phyloP scores from a whole-genome alignment of 2,113 vertebrate genomes.

The Telmatochromis brachygnathus region DNA sequence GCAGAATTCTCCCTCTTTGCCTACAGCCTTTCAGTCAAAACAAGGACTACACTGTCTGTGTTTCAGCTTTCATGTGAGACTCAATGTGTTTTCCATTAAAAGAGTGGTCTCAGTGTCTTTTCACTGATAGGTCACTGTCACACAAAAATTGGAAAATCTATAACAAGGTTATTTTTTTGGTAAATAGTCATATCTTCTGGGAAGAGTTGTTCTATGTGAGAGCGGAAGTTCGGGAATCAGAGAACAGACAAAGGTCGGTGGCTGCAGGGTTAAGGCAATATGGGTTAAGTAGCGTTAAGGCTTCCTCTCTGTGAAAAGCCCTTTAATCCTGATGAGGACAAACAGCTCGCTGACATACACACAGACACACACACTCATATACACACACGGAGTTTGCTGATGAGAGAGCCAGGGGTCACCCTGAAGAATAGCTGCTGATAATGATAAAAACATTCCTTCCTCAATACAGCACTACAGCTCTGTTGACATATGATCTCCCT shows the following conservation, averaged over 20 bases:
- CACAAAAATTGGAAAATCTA: background rate
- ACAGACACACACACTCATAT: background rate
- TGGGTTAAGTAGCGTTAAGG: constrained; percentile 32
- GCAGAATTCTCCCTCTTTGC: background rate
- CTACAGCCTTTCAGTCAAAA: constrained; percentile 20
- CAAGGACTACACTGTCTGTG: background rate
- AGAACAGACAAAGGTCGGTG: constrained; percentile 46
- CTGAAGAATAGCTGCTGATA: constrained; percentile 48
- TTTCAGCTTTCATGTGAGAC: background rate
- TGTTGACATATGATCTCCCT: background rate
- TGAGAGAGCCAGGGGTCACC: constrained; percentile 39
- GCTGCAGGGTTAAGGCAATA: constrained; percentile 46
- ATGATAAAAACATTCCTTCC: constrained; percentile 31
- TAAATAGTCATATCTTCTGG: background rate
- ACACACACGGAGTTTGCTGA: constrained; percentile 16
- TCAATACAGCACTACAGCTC: background rate
- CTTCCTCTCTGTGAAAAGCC: constrained; percentile 46
- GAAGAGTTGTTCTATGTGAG: constrained; percentile 24
- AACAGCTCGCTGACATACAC: constrained; percentile 13
- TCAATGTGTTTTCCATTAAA: background rate
- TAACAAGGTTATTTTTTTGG: background rate
- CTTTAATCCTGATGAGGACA: constrained; percentile 41
- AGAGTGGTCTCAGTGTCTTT: background rate
- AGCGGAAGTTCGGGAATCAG: constrained; percentile 34
- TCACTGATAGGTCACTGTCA: background rate